Evolutionary conservation across 2,888 invertebrate genomes (phyloP), one percentile per base, ranked within the genome.

Genomic region (Epistrophe grossulariae): DNA sequence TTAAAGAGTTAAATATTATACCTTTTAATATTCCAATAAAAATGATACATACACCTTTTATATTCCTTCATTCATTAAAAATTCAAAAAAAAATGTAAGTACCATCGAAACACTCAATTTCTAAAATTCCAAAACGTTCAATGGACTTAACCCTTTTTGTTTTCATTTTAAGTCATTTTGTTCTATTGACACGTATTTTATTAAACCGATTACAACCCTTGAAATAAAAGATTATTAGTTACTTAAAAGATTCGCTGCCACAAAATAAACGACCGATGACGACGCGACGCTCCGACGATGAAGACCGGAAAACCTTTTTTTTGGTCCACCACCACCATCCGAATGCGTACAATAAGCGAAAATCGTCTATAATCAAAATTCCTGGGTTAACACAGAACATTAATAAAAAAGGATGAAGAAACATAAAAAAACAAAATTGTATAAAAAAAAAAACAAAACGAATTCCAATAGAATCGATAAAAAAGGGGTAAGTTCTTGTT

Each of bases 401-500:
- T 38, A 62, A 64, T n/a, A 52, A 72, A 78, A 74, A 79, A 57
- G 24, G 40, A 64, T 9, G 59, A 74, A n/a, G 19, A 55, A 71
- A 52, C 24, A 40, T 40, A 52, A 78, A 43, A 71, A 66, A 62
- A 71, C 52, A 17, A 28, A 40, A 43, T 28, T 28, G 15, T 24
- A 24, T 3, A 2, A 24, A 1, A 31, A 24, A 4, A 11, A 72
- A 72, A 73, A 70, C 72, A 73, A 71, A 78, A 81, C 73, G 59
- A 71, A 85, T 85, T 85, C 78, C 85, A 31, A 85, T 85, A 73
- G 78, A 81, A 85, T 81, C 85, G 70, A 85, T 85, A 85, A 81
- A 85, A 78, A 85, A 45, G 74, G 85, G 85, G 68, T 60, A 57
- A 24, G n/a, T 72, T 40, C 40, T 55, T 40, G 10, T 59, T 11